These are phyloP conservation scores for Apis dorsata DNA, from an alignment of 1,140 invertebrate genomes.

Conservation along the genomic window DNA sequence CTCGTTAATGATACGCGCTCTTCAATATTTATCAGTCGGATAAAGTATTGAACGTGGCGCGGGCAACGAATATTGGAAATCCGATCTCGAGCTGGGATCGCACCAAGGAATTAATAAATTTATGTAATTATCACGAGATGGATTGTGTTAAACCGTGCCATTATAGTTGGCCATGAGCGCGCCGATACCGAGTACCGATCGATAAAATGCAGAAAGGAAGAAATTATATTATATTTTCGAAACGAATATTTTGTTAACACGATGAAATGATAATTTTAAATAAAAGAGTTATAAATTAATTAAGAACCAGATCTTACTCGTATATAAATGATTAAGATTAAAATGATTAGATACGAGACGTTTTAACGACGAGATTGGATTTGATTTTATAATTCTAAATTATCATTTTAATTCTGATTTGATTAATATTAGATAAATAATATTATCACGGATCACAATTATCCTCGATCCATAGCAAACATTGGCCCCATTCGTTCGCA, in stretches of 20 bases:
- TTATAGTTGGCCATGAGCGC: neutral
- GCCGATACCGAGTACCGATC: neutral
- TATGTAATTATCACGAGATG: conserved; percentile 8
- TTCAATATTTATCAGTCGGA: conserved; percentile 1
- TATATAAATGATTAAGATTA: no score
- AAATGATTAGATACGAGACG: no score
- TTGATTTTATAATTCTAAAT: no score
- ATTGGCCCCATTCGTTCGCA: no score
- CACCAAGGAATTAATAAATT: conserved; percentile 19
- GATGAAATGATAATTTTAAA: no score
- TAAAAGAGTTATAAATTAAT: no score
- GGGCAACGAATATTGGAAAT: neutral
- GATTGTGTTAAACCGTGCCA: neutral
- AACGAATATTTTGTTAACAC: neutral
- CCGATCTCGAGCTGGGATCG: neutral
- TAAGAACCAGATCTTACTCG: no score
- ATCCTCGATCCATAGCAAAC: no score
- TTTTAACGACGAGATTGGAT: no score
- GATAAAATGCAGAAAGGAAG: neutral
- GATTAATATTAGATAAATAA: no score
- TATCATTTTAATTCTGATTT: no score
- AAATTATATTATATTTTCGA: neutral
- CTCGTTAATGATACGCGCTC: conserved; percentile 23
- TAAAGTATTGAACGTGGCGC: conserved; percentile 9
- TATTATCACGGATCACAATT: no score